Evolutionary conservation across 2,888 invertebrate species (phyloP), one percentile per base, ranked within the genome.

Genomic region (Harpagoxenus sublaevis): DNA sequence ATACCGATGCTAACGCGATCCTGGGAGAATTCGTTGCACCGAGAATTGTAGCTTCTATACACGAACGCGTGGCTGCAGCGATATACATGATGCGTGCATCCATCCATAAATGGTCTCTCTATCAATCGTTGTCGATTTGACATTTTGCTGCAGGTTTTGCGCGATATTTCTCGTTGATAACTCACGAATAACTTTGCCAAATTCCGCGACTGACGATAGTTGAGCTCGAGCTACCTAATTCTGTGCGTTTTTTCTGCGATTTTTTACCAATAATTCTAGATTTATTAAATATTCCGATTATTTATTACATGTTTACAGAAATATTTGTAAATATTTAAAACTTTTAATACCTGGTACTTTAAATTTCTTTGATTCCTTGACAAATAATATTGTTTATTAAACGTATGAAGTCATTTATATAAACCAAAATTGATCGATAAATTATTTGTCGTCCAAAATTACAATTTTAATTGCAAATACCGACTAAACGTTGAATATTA

Each of bases 41-140:
- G 57, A 60, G 63, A 74, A 65, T 81, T 70, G 51, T 62, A 86
- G n/a, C 57, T 82, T 87, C 84, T 79, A 68, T 53, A 82, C 78
- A 82, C 78, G 57, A 78, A 53, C 55, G 62, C 84, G 81, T 81
- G 75, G 71, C 35, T 57, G 63, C 81, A 62, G 66, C n/a, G 73
- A 82, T 84, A 81, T 82, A 83, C 84, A 87, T 84, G 85, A 89
- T 86, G 75, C 89, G 86, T 6, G 62, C 83, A 83, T 68, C 82
- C 84, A 86, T 86, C 84, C 87, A 63, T 87, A 87, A 89, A 89
- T 66, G 79, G 73, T 28, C 73, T 78, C 74, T 48, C 82, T 78
- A 88, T 88, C 83, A 60, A 86, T 85, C 63, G 75, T 78, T 45
- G 83, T 62, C 73, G 53, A 57, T 35, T 28, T 60, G 63, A 63